Conservation (phyloP, 2,113 vertebrate species). For the Nesogale talazaci region DNA sequence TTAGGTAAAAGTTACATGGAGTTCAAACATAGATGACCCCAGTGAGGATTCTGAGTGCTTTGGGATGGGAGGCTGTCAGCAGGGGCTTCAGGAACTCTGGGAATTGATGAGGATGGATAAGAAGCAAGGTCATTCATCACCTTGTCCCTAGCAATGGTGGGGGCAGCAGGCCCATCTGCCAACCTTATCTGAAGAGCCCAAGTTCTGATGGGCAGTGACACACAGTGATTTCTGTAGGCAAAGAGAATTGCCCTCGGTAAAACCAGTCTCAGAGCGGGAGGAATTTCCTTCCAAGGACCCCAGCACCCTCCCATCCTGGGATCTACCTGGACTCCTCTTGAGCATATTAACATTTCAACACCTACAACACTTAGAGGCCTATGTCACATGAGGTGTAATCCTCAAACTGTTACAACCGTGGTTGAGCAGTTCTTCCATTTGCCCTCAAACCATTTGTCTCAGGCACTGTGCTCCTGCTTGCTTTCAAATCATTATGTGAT, state of each 20-base stretch:
- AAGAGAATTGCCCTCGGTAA: background rate
- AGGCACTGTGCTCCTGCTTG: background rate
- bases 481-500: background rate
- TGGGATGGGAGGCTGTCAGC: background rate
- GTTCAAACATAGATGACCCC: constrained; percentile 25
- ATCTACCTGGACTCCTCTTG: background rate
- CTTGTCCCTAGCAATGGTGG: background rate
- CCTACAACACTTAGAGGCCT: too few relatives aligned
- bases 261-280: background rate
- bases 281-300: background rate
- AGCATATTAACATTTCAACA: background rate
- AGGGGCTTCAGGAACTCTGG: background rate
- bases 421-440: background rate
- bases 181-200: background rate
- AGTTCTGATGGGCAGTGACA: accelerated
- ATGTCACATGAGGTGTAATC: background rate
- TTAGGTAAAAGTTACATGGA: background rate
- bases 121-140: background rate
- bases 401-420: background rate
- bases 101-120: background rate
- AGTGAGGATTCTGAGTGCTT: background rate
- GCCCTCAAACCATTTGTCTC: background rate
- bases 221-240: accelerated
- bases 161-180: background rate
- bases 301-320: background rate